Base-by-base conservation (phyloP, 2,888 invertebrate species). In the Agonum fuliginosum region DNA sequence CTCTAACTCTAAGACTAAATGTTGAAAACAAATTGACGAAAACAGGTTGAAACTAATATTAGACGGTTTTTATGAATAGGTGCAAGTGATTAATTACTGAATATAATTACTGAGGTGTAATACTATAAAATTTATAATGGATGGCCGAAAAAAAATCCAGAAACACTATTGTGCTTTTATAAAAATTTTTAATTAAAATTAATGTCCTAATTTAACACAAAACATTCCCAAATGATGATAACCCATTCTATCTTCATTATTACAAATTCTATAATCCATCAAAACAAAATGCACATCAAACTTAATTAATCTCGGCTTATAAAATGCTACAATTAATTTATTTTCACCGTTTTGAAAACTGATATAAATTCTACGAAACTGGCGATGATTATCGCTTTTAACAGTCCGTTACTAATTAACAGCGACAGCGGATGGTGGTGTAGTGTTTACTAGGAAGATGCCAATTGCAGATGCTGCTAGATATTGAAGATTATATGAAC, bases 101-200 rank as follows among this genome's bases (percentile, higher is more conserved):
- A 17, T 3, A 46, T 3, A 46, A 17, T 8, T 46, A 17, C 6
- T 14, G 6, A 46, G 46, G 46, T 37, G 8, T 37, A 37, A 37
- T 37, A n/a, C n/a, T 37, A 3, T 12, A 6, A 12, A 1, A 37
- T 37, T 37, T 37, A n/a, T n/a, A 37, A 37, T 37, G 37, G n/a
- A 3, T 3, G 12, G 12, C 12, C 10, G 37, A 0, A 37, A 37
- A 10, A 37, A 34, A 8, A 10, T 34, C 34, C 3, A 2, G 34
- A 34, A 34, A 34, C 2, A 6, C 3, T 10, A 37, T 37, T 37
- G n/a, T n/a, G 37, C 6, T 37, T 37, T 37, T 1, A 8, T n/a
- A 30, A 30, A 10, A 46, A 46, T 46, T 46, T 46, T 46, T 46
- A 46, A 46, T 46, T 14, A 46, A 46, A 46, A 46, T 46, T 46